phyloP scores from a whole-genome alignment of 2,888 invertebrate genomes.

The Anticlea derivata region DNA sequence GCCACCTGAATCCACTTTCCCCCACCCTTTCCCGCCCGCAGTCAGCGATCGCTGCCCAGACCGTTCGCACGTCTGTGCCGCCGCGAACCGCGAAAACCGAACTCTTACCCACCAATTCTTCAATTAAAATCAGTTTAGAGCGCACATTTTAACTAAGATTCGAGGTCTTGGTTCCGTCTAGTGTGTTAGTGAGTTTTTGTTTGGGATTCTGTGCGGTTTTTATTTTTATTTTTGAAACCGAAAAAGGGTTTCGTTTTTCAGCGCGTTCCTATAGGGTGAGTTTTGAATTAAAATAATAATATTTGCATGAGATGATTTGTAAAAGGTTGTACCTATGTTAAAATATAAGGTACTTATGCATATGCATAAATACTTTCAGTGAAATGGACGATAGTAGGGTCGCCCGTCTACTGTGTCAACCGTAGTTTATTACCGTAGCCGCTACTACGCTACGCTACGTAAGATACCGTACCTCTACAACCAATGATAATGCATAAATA shows the following conservation, averaged over 20 bases:
- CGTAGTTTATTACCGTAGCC: not conserved
- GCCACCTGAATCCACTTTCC: slow-evolving; percentile 49
- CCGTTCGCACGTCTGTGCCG: slow-evolving; percentile 4
- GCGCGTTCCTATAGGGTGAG: slow-evolving; percentile 34
- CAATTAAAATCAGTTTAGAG: slow-evolving; percentile 20
- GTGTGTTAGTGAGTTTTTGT: slow-evolving; percentile 27
- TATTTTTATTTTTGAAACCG: slow-evolving; percentile 24
- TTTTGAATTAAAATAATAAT: slow-evolving; percentile 16
- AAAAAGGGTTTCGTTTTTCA: slow-evolving; percentile 28
- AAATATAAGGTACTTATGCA: not conserved
- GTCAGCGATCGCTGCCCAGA: slow-evolving; percentile 15
- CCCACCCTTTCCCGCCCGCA: slow-evolving; percentile 15
- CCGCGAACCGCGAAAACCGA: slow-evolving; percentile 15
- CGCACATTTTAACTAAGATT: not conserved
- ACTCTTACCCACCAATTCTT: slow-evolving; percentile 7
- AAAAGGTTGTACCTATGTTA: not conserved
- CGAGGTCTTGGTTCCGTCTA: slow-evolving; percentile 11
- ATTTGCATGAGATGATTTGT: not conserved
- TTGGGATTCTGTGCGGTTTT: slow-evolving; percentile 22
- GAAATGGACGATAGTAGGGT: not conserved
- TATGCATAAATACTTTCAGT: no score
- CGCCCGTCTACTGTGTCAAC: not conserved
- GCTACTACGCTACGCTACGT: no score
- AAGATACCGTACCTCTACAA: no score
- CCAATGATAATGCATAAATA: no score